Evolutionary conservation across 2,113 vertebrate species (phyloP).

Genomic region (Amphilophus citrinellus): DNA sequence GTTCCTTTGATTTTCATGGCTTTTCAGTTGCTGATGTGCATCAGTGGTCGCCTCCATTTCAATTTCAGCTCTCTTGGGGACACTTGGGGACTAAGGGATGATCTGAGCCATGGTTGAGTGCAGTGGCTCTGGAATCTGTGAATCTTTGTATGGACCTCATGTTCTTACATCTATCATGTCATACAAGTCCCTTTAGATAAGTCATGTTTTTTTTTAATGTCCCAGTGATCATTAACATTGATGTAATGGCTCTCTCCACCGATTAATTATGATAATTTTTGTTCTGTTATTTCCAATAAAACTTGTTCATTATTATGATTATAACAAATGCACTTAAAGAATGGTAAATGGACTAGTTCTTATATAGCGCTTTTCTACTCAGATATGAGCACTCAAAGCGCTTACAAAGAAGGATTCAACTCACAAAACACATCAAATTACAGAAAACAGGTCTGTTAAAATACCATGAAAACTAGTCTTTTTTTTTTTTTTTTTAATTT

Average conservation of each 20-base stretch:
- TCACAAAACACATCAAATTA: background rate
- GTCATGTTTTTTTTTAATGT: background rate
- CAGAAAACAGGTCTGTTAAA: background rate
- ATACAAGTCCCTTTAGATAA: background rate
- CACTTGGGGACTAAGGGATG: background rate
- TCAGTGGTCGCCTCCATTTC: background rate
- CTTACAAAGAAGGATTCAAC: background rate
- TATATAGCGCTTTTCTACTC: too few relatives aligned
- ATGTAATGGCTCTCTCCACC: background rate
- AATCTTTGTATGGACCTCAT: background rate
- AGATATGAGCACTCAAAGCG: too few relatives aligned
- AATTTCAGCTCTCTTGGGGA: slow-evolving; percentile 9
- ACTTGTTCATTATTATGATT: background rate
- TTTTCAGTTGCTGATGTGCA: slow-evolving; percentile 20
- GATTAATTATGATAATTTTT: background rate
- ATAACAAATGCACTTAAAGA: background rate
- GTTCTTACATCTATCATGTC: background rate
- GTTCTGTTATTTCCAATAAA: background rate
- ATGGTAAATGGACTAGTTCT: too few relatives aligned
- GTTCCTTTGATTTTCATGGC: slow-evolving; percentile 33
- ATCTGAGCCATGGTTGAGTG: background rate
- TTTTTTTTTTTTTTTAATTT: too few relatives aligned
- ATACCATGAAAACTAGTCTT: background rate
- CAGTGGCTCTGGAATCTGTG: background rate
- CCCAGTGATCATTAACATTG: background rate